phyloP scores from a whole-genome alignment of 2,797 vertebrate species.

The Enteromius afrohamiltoni region DNA sequence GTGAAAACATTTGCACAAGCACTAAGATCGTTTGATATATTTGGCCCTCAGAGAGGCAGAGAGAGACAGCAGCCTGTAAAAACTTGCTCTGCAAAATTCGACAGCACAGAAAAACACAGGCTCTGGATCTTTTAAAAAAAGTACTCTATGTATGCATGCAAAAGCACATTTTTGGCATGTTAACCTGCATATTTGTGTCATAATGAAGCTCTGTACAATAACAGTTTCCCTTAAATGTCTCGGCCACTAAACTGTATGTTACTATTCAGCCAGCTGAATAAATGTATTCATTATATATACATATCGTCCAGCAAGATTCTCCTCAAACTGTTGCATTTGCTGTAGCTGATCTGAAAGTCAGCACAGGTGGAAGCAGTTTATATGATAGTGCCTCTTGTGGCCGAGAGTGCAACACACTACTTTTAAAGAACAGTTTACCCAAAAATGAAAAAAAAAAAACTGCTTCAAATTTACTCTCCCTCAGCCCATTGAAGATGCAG shows the following conservation, averaged over 20 bases:
- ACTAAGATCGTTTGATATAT: neutral
- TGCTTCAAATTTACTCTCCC: neutral
- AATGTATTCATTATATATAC: no score
- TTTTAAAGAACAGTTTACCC: neutral
- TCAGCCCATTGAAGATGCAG: neutral
- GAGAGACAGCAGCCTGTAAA: neutral
- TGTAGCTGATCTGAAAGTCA: neutral
- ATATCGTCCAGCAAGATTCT: neutral
- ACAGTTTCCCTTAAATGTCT: neutral
- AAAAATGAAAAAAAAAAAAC: neutral
- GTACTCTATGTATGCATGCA: neutral
- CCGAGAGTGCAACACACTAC: neutral
- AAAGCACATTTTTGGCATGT: neutral
- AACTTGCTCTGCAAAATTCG: neutral
- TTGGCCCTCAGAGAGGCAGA: neutral
- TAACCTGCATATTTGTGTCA: neutral
- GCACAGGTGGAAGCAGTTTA: neutral
- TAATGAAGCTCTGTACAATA: neutral
- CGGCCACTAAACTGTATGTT: neutral
- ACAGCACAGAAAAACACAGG: neutral
- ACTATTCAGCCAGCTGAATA: no score
- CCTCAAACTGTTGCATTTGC: neutral
- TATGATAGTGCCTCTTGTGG: neutral
- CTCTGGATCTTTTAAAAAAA: neutral
- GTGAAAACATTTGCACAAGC: neutral